Conservation (phyloP, 2,888 invertebrate species). For the Parthenolecanium corni region DNA sequence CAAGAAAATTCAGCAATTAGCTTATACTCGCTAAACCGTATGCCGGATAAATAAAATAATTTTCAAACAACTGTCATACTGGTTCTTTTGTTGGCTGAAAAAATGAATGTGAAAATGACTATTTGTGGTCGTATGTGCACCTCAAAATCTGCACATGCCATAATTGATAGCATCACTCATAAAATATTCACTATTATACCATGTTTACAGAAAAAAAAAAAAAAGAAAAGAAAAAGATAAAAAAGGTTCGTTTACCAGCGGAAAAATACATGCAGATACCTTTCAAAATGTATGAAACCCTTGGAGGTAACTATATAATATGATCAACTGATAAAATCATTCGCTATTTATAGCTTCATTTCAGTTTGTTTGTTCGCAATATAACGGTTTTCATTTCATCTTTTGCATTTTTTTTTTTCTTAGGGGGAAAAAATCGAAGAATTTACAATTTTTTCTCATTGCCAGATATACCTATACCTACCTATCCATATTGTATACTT, state of each 20-base stretch:
- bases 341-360: neutral
- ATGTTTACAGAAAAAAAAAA: no score
- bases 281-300: no score
- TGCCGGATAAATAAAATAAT: neutral
- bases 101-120: neutral
- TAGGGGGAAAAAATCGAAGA: neutral
- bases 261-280: no score
- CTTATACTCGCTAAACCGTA: no score
- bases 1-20: no score
- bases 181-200: no score
- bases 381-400: neutral
- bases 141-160: neutral
- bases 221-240: no score
- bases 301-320: no score
- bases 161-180: neutral
- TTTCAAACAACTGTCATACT: neutral
- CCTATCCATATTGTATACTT: no score
- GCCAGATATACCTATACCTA: no score
- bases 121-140: neutral
- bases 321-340: neutral
- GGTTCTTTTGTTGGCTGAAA: neutral
- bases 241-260: no score
- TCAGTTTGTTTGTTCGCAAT: neutral
- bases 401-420: no score
- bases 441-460: neutral